Conservation (phyloP, 2,113 vertebrate genomes). For the Trachemys scripta region DNA sequence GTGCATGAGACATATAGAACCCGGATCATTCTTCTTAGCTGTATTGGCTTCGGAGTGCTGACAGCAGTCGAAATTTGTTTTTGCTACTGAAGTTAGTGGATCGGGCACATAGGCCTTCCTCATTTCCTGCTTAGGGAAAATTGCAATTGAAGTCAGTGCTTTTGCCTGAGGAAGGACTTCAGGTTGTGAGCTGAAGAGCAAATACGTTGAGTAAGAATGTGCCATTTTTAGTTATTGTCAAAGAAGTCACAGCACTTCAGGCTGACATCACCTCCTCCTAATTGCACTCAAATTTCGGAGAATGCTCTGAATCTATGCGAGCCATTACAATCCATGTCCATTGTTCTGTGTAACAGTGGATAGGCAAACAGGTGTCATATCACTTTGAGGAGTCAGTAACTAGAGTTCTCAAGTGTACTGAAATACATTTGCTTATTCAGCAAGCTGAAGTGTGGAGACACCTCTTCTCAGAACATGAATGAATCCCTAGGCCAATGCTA, state of each 20-base stretch:
- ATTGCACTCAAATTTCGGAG: not conserved
- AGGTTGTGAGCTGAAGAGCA: not conserved
- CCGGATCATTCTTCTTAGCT: rapidly evolving
- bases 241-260: not conserved
- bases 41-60: not conserved
- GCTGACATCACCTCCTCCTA: not conserved
- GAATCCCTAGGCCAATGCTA: not conserved
- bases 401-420: not conserved
- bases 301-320: rapidly evolving
- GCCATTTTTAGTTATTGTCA: not conserved
- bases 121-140: not conserved
- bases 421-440: not conserved
- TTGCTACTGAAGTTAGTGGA: not conserved
- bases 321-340: not conserved
- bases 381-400: not conserved
- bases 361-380: not conserved
- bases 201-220: not conserved
- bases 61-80: not conserved
- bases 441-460: not conserved
- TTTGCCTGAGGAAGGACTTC: not conserved
- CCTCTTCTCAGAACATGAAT: not conserved
- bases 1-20: not conserved
- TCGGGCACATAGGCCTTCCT: rapidly evolving
- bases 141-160: rapidly evolving
- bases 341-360: not conserved